Base-by-base conservation (phyloP, 2,888 invertebrate species). In the Endotricha flammealis region DNA sequence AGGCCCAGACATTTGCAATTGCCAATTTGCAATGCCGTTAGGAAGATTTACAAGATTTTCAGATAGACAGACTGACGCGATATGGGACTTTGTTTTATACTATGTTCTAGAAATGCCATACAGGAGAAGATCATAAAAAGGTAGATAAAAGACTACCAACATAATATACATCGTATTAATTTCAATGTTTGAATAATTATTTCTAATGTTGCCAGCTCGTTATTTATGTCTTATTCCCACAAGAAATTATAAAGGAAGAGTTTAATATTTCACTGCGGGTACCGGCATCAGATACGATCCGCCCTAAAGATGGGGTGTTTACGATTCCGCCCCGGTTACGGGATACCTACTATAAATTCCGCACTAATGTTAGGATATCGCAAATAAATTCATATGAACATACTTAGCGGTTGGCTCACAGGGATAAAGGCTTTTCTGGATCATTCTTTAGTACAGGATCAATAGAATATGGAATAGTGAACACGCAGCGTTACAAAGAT, bases 281-380 rank as follows among this genome's bases (percentile, higher is more conserved):
- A 31, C n/a, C 9, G n/a, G 28, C 17, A 12, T 17, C 27, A 11
- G 27, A 27, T 27, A 27, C 11, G 30, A 20, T 31, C 9, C 20
- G 2, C 12, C 22, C 23, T 27, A 17, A 30, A 38, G 34, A 37
- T 39, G 39, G 28, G 28, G 38, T 39, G 38, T 41, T 41, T 44
- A 39, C 33, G 34, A 41, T 41, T 34, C 38, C 24, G 8, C 29
- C 22, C 8, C 16, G 29, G 36, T 30, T 39, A 28, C 38, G 29
- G 22, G 25, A 41, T 40, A 41, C n/a, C n/a, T 41, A 44, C 44
- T 23, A 41, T 44, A 44, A 44, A 44, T 44, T 41, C 39, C 22
- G 4, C 36, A 13, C 24, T 44, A 44, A 44, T 40, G 40, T 27
- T 33, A 29, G 29, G 36, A 34, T 34, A 42, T 34, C 29, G 20